Base-by-base conservation (phyloP, 2,797 vertebrate genomes). In the Hafferia zeledoni region DNA sequence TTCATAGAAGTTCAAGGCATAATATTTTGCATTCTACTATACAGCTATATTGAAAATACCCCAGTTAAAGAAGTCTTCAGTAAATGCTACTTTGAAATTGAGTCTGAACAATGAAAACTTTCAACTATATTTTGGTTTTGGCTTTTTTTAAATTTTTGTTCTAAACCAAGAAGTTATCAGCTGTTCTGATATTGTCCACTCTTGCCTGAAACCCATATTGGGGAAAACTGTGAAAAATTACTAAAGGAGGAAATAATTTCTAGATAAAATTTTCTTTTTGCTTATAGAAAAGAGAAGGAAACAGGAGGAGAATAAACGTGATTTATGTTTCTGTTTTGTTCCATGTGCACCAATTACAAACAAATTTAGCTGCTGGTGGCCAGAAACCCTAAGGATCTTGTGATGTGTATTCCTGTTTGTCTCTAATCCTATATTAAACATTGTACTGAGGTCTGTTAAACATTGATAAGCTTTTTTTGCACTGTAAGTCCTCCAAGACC, bases 371-470 rank as follows among this genome's bases (percentile, higher is more conserved):
- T 97, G 77, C 87, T 93, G 90, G 70, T 97, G 90, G 55, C 67
- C 92, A 96, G 79, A 96, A 97, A 94, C 91, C 86, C 70, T 84
- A 95, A 96, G 61, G 72, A 95, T 96, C 89, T 92, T 91, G 70
- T 93, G 83, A 91, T 93, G 57, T 92, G 86, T 89, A 63, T 93
- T 97, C 94, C 77, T 95, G 44, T 97, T 98, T 96, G 77, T 96
- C 93, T 95, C 91, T 98, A 98, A 97, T 97, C 94, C 94, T 95
- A 89, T 97, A 97, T 97, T 97, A 97, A 98, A 96, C 95, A 97
- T 97, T 97, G 96, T 97, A 91, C 78, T 95, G 94, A 94, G 89
- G 89, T 96, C 97, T 98, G 97, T 97, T 97, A 96, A 97, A 97
- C 94, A 97, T 81, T 96, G 97, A 98, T 98, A 98, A 98, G 96